Percentiles rank a stretch among this genome's conserved stretches.
Evolutionary conservation across 1,140 invertebrate genomes (phyloP).

Genomic region (Hyles euphorbiae): DNA sequence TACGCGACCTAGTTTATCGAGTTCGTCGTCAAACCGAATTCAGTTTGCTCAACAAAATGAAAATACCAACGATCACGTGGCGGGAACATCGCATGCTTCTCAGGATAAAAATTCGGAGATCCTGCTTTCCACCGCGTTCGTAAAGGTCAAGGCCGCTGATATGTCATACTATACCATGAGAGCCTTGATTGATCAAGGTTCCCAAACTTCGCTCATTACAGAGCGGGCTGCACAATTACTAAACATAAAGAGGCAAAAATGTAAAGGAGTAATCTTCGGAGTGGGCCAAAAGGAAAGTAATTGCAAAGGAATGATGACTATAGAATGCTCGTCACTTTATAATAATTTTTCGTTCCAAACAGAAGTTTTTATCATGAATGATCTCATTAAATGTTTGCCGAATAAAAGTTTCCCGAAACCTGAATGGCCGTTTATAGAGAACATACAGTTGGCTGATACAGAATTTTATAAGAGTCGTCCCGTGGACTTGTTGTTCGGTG

Average conservation of each 20-base stretch:
- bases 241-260: neutral
- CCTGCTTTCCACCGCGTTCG: slow-evolving; percentile 16
- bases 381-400: neutral
- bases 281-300: neutral
- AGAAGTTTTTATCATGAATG: slow-evolving; percentile 1
- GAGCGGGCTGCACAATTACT: neutral
- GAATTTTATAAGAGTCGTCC: slow-evolving; percentile 25
- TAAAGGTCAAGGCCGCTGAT: slow-evolving; percentile 14
- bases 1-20: slow-evolving; percentile 5
- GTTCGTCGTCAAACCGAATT: neutral
- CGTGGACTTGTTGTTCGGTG: slow-evolving; percentile 23
- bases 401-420: slow-evolving; percentile 7
- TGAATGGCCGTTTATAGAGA: slow-evolving; percentile 14
- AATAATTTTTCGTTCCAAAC: neutral
- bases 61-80: slow-evolving; percentile 1
- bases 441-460: slow-evolving; percentile 24
- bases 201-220: slow-evolving; percentile 3
- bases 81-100: slow-evolving; percentile 11
- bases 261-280: slow-evolving; percentile 1
- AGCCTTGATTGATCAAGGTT: slow-evolving; percentile 3
- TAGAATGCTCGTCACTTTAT: neutral
- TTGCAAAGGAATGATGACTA: neutral
- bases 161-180: slow-evolving; percentile 9
- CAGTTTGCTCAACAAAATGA: slow-evolving; percentile 2
- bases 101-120: slow-evolving; percentile 13